Conservation (phyloP, 53 echinoderm and acorn worm species). For the Holothuria leucospilota region DNA sequence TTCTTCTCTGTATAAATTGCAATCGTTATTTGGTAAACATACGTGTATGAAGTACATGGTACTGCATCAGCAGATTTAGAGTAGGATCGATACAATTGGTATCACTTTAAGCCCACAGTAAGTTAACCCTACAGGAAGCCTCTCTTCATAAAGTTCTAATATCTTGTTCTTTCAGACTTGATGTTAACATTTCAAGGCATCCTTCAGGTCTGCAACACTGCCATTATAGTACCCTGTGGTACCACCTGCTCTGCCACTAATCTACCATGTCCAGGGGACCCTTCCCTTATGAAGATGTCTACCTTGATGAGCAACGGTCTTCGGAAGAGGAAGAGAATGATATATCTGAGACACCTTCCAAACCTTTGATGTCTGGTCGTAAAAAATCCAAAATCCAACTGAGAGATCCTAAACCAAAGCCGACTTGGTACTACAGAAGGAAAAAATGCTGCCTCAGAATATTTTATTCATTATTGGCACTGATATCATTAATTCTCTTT, state of each 20-base stretch:
- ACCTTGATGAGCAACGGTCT: constrained; percentile 81
- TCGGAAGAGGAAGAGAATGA: constrained; percentile 72
- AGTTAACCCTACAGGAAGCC: no score
- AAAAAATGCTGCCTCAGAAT: constrained; percentile 71
- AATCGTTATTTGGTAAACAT: no score
- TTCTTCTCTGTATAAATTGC: no score
- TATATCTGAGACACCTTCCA: constrained; percentile 47
- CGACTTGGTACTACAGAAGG: constrained; percentile 62
- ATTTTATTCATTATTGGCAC: constrained; percentile 69
- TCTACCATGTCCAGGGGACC: constrained; percentile 48
- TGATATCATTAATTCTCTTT: constrained; percentile 64
- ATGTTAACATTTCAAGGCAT: no score
- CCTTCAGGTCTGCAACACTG: no score
- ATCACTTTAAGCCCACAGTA: no score
- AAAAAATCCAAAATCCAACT: constrained; percentile 59
- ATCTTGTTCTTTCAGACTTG: no score
- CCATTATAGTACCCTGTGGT: no score
- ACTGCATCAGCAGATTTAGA: no score
- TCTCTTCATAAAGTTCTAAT: no score
- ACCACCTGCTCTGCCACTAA: background rate
- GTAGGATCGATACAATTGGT: no score
- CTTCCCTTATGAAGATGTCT: constrained; percentile 79
- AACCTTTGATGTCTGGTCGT: constrained; percentile 83
- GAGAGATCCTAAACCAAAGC: constrained; percentile 55
- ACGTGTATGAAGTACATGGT: no score